phyloP scores from a whole-genome alignment of 2,797 vertebrate species.

The Crocodylus rhombifer region DNA sequence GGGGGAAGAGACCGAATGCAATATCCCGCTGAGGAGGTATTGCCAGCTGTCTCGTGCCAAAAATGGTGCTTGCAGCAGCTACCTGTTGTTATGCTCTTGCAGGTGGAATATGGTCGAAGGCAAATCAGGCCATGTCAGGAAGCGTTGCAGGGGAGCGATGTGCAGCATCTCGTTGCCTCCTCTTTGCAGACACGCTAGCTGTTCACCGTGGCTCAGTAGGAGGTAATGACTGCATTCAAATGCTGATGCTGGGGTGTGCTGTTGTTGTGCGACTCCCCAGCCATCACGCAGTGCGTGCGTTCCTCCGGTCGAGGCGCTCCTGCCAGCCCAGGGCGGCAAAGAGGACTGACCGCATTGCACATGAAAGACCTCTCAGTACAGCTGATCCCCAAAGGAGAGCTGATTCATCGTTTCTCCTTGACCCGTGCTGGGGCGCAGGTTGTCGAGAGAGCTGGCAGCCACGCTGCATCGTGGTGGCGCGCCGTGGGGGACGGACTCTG shows the following conservation, averaged over 20 bases:
- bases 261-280: background rate
- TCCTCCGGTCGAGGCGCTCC: background rate
- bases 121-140: background rate
- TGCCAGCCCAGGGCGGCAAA: background rate
- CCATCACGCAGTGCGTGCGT: fast-evolving
- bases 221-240: background rate
- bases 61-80: background rate
- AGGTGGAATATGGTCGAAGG: no score
- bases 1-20: background rate
- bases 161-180: background rate
- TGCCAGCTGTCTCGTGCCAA: background rate
- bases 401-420: background rate
- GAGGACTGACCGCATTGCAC: background rate
- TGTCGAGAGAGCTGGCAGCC: background rate
- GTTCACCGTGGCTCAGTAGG: fast-evolving
- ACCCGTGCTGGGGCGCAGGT: no score
- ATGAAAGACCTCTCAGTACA: fast-evolving
- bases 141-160: background rate
- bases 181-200: background rate
- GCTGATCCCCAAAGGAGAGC: background rate
- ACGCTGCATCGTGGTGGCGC: background rate
- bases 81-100: background rate
- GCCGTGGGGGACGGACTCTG: background rate
- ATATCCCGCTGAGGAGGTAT: background rate
- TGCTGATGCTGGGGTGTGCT: background rate